phyloP scores from a whole-genome alignment of 2,797 vertebrate genomes.

The Garrulus glandarius region DNA sequence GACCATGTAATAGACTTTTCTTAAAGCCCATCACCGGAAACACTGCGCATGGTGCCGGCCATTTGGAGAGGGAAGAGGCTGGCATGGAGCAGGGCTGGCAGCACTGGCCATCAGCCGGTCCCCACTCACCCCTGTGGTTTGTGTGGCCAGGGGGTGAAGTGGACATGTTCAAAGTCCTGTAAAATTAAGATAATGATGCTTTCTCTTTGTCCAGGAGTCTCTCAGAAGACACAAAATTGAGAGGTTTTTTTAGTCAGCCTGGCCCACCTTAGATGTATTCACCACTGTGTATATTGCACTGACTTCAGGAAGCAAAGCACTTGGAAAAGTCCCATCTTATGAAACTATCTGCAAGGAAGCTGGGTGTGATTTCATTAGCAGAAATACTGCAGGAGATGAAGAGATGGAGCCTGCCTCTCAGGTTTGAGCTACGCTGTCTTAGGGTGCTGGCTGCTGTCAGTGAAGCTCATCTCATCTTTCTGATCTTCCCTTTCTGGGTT shows the following conservation, averaged over 20 bases:
- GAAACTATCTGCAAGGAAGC: background rate
- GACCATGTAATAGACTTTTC: background rate
- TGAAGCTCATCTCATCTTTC: background rate
- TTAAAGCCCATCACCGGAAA: background rate
- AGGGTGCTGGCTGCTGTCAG: background rate
- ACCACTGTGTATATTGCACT: background rate
- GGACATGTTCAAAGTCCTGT: background rate
- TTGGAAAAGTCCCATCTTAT: background rate
- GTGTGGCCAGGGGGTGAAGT: background rate
- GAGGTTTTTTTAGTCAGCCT: background rate
- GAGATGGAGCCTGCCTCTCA: background rate
- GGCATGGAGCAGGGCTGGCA: background rate
- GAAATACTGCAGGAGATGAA: background rate
- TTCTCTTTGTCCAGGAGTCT: background rate
- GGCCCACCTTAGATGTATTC: background rate
- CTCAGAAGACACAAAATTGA: background rate
- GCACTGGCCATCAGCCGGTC: background rate
- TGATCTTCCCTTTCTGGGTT: background rate
- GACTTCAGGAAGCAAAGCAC: background rate
- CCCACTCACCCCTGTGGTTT: background rate
- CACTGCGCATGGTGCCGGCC: accelerated
- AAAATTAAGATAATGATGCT: background rate
- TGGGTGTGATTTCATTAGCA: background rate
- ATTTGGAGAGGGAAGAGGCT: background rate
- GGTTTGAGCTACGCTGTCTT: background rate